Percentiles rank a stretch among this genome's conserved stretches.
phyloP scores from a whole-genome alignment of 2,113 vertebrate species.

The Muntiacus muntjak region DNA sequence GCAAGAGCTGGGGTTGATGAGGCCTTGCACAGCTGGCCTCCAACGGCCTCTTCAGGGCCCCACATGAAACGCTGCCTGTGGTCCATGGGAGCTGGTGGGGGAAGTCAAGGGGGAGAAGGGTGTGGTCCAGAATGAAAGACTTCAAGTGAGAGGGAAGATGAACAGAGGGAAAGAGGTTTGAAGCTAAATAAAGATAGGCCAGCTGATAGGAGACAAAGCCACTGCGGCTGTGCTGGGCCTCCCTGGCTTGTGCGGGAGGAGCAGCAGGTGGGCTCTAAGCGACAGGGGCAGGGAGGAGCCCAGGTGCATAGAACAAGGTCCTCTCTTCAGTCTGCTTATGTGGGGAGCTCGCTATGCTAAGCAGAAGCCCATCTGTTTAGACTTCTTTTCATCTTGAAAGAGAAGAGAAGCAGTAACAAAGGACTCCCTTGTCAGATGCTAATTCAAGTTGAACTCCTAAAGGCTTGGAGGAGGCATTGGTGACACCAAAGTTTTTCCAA shows the following conservation, averaged over 20 bases:
- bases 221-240: neutral
- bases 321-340: neutral
- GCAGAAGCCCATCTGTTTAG: neutral
- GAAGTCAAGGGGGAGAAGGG: rapidly evolving
- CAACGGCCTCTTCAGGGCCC: rapidly evolving
- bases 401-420: conserved; percentile 32
- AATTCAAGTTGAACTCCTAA: neutral
- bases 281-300: rapidly evolving
- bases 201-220: neutral
- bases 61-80: neutral
- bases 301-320: rapidly evolving
- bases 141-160: neutral
- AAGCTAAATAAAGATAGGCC: neutral
- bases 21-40: neutral
- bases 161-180: neutral
- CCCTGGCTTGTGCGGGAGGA: rapidly evolving
- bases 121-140: neutral
- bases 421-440: neutral
- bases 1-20: rapidly evolving
- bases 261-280: neutral
- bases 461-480: neutral
- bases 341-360: neutral
- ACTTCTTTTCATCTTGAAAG: conserved; percentile 19
- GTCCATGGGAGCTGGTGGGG: neutral
- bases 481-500: neutral